phyloP scores from a whole-genome alignment of 1,140 invertebrate species.

The Bombus sylvicola region DNA sequence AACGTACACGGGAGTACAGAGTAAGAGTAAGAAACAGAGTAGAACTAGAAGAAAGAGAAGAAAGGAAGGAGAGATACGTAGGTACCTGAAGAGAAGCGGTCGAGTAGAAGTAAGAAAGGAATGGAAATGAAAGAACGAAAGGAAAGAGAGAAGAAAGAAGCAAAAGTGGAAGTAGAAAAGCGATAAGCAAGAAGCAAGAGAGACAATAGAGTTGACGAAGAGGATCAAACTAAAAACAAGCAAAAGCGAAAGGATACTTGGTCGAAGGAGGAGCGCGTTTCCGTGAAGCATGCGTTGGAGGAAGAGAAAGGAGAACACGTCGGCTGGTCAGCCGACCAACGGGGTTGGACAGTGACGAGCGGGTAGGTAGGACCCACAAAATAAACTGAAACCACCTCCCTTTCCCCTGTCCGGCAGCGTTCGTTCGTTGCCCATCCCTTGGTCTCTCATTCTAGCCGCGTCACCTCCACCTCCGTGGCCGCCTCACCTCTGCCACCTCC shows the following conservation, averaged over 20 bases:
- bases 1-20: too few relatives aligned
- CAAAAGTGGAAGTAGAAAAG: background rate
- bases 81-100: background rate
- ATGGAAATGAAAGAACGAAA: conserved; percentile 25
- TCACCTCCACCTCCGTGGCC: conserved; percentile 70
- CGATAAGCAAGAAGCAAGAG: conserved; percentile 12
- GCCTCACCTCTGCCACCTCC: conserved; percentile 61
- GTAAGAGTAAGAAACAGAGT: background rate
- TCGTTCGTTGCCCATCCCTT: conserved; percentile 52
- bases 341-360: conserved; percentile 80
- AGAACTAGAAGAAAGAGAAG: background rate
- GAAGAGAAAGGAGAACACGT: conserved; percentile 48
- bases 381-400: conserved; percentile 79
- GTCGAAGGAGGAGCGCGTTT: conserved; percentile 18
- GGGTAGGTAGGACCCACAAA: conserved; percentile 79
- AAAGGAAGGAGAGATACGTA: background rate
- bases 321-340: conserved; percentile 57
- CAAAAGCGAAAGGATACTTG: conserved; percentile 7
- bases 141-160: conserved; percentile 33
- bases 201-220: background rate
- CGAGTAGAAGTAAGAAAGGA: background rate
- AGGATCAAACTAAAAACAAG: conserved; percentile 9
- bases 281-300: conserved; percentile 29
- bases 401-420: conserved; percentile 10
- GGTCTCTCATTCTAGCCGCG: conserved; percentile 67